Evolutionary conservation across 2,113 vertebrate species (phyloP), one percentile per base, ranked within the genome.

Genomic region (Oncorhynchus mykiss): DNA sequence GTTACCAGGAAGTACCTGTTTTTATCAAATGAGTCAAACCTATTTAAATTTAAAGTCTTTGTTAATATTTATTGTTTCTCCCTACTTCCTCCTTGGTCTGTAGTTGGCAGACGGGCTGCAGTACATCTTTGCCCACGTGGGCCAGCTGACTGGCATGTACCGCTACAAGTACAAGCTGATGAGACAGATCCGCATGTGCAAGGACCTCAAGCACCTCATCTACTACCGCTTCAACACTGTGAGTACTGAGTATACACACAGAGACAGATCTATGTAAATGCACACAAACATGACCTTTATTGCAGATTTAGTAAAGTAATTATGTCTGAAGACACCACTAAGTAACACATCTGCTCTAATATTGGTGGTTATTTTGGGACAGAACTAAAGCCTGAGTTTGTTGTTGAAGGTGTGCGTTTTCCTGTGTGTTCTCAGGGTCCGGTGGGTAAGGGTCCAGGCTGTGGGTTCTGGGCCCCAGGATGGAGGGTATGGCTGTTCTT

Each of bases 401-500:
- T 45, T 45, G 39, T 45, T 45, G 39, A 45, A 45, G 9, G 39
- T 45, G 9, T 45, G 9, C 0, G 39, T 11, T 45, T 45, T 45
- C 11, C 75, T 66, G 5, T 0, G 62, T 60, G 2, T 65, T 72
- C 39, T 0, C 75, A 99, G 98, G 98, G 98, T 1, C 98, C 98
- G 65, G 98, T 99, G 77, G 98, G 98, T 51, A 99, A 99, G 75
- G 98, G 98, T 79, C 98, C 98, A 69, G 98, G 98, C 78, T 99
- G 98, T 92, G 98, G 98, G 25, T 99, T 99, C 90, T 99, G 98
- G 98, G 97, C 96, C 81, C 94, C 98, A 1, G 98, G 98, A 27
- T 99, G 98, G 98, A 93, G 98, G 70, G 98, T 99, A 16, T 99
- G 98, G 98, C 92, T 99, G 67, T 99, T 99, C 90, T 99, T 99